Conservation (phyloP, 2,888 invertebrate genomes). For the Volucella zonaria region DNA sequence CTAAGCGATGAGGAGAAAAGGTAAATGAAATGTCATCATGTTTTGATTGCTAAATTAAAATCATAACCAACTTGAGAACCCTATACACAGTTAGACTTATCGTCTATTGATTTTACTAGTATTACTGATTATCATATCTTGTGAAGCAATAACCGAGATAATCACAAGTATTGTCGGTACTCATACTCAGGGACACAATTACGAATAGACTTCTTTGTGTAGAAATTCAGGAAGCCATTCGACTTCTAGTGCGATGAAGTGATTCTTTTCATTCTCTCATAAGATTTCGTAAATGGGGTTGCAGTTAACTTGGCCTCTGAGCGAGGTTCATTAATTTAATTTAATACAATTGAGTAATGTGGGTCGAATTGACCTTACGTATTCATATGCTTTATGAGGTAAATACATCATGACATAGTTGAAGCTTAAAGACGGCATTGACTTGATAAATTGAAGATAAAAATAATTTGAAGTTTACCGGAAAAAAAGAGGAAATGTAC, state of each 20-base stretch:
- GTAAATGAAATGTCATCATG: conserved; percentile 79
- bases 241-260: conserved; percentile 47
- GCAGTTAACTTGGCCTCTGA: conserved; percentile 46
- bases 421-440: neutral
- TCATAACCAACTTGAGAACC: neutral
- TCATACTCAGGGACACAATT: neutral
- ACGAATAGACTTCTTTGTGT: too few relatives aligned
- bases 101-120: neutral
- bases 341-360: conserved; percentile 67
- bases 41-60: neutral
- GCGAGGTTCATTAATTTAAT: conserved; percentile 55
- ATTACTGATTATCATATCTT: conserved; percentile 29
- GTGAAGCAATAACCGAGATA: conserved; percentile 9
- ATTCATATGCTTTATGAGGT: neutral
- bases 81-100: neutral
- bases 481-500: too few relatives aligned
- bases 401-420: conserved; percentile 10
- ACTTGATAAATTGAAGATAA: conserved; percentile 5
- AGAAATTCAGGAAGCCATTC: neutral
- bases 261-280: conserved; percentile 1
- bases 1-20: conserved; percentile 89
- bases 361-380: conserved; percentile 55
- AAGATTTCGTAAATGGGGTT: conserved; percentile 25
- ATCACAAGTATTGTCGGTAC: neutral
- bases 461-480: neutral